Base-by-base conservation (phyloP, 2,113 vertebrate species). In the Thunnus maccoyii region DNA sequence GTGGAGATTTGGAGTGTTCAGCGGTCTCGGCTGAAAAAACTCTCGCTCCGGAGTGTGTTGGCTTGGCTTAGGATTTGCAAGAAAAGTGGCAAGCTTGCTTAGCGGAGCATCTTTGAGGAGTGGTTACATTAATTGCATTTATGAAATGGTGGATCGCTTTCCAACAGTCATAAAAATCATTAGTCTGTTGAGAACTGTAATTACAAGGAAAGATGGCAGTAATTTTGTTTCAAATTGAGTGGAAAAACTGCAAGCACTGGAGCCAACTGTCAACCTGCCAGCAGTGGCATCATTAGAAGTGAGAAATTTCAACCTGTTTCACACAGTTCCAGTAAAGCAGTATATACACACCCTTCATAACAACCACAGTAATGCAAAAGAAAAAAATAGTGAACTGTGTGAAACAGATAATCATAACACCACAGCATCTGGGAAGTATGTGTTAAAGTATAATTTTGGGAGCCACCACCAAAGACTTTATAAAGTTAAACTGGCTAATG, bases 1-100 rank as follows among this genome's bases (percentile, higher is more conserved):
- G 91, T 90, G 89, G 86, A 83, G 91, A 84, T 85, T 47, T 91
- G 88, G 69, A 91, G 90, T 89, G 89, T 88, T 90, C 67, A 2
- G 73, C 3, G 1, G 76, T 32, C 76, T 62, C 18, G 2, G 64
- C 63, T 58, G 55, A 79, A 85, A 52, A 64, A 69, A 52, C 55
- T 17, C 30, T 32, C 30, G 1, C 72, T 76, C 66, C 51, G 15
- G 50, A 86, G 61, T 69, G 64, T 68, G 56, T 63, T 72, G 61
- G 72, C 72, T 88, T 57, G 56, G 61, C 22, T 83, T 32, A 41
- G 76, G 65, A 65, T 85, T 83, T 76, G 78, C 76, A 54, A 67
- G 74, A 72, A 62, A 65, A 65, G 64, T 67, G 13, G n/a, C 4
- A 9, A 51, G 54, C 13, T 8, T 55, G 74, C 55, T 83, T 64